Evolutionary conservation across 2,113 vertebrate genomes (phyloP), one percentile per base, ranked within the genome.

Genomic region (Mirza zaza): DNA sequence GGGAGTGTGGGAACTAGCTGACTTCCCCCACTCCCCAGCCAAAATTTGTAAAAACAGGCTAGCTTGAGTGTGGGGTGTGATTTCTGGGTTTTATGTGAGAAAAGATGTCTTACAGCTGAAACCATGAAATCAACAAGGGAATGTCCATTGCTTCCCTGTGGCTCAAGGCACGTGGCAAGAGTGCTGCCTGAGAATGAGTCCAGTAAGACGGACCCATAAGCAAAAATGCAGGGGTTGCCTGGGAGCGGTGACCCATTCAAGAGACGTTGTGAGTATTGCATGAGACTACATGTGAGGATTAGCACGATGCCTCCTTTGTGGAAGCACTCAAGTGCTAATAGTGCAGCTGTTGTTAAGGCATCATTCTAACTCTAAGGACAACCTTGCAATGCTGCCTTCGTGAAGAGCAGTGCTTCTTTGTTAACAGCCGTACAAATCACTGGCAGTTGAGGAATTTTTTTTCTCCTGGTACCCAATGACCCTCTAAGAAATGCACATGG

Each of bases 1-100:
- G 23, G 23, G 50, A 65, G 55, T 90, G 92, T 94, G 83, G 68
- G 96, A 93, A 95, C 83, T 86, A 86, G 67, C 52, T 91, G 67
- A 85, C 36, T 6, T 6, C 0, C 2, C 29, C 71, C 8, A 20
- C 25, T 17, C 52, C 52, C 17, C 5, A 6, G 5, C 13, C 14
- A 85, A 81, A 97, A 67, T 87, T 84, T 17, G 18, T 71, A 80
- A 61, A 96, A 93, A 50, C 67, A 87, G 50, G 59, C 17, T 34
- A 59, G 36, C 15, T 75, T 59, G 45, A 95, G 23, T n/a, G 48
- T 63, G 9, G 45, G 77, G 39, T 94, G 83, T 79, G 81, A 97
- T 91, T 91, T 82, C 84, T 81, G 73, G 32, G 15, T 91, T 73
- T 42, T 57, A 25, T 14, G 13, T 81, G 45, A 93, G 79, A 94